These are phyloP conservation scores for Ectropis crepuscularia DNA, from an alignment of 2,888 invertebrate genomes.

Conservation along the genomic window DNA sequence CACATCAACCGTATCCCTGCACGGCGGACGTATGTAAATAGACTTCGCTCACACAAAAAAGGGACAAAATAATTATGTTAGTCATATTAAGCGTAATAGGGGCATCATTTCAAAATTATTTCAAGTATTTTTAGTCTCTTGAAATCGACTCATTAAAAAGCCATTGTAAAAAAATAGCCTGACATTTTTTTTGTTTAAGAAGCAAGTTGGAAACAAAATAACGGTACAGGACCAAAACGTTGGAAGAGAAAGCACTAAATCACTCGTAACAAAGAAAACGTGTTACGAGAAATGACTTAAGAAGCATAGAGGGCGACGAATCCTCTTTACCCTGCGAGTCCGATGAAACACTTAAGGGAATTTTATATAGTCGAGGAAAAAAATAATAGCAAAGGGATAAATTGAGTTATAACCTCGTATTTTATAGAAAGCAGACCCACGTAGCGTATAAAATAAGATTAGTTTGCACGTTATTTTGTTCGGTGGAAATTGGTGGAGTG, in stretches of 20 bases:
- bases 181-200: no score
- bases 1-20: no score
- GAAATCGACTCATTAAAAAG: no score
- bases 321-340: conserved; percentile 19
- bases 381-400: conserved; percentile 42
- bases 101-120: no score
- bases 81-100: no score
- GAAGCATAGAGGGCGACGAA: conserved; percentile 9
- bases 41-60: no score
- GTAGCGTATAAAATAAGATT: conserved; percentile 32
- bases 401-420: conserved; percentile 49
- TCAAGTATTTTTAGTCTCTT: no score
- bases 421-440: conserved; percentile 38
- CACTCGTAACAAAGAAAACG: conserved; percentile 23
- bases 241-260: conserved; percentile 17
- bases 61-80: no score
- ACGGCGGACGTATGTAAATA: no score
- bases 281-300: conserved; percentile 13
- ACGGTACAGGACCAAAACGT: conserved; percentile 1
- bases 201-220: background rate
- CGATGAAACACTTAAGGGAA: conserved; percentile 37
- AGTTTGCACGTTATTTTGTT: conserved; percentile 23
- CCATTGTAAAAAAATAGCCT: no score
- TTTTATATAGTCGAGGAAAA: conserved; percentile 31
- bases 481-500: conserved; percentile 8